These are phyloP conservation scores for Abrostola triplasia DNA, from an alignment of 2,888 invertebrate species.

Conservation along the genomic window DNA sequence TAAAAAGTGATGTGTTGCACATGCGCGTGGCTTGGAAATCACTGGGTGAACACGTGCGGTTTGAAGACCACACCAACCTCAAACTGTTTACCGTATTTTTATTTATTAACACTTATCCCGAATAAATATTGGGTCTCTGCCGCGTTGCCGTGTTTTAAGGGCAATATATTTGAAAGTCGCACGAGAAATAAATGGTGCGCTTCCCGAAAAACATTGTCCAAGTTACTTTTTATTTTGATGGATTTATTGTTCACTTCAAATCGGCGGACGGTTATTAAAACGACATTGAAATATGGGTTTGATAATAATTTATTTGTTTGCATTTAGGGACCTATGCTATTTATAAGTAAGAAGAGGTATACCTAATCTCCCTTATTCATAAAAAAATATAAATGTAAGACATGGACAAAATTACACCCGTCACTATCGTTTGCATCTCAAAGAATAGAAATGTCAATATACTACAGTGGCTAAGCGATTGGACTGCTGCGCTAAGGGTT, in stretches of 20 bases:
- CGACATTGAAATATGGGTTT: slow-evolving; percentile 51
- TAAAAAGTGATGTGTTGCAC: background rate
- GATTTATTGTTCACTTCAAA: slow-evolving; percentile 65
- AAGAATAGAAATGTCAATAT: no score
- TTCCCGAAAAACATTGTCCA: slow-evolving; percentile 56
- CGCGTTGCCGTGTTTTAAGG: slow-evolving; percentile 37
- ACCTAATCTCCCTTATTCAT: no score
- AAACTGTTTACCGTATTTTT: slow-evolving; percentile 24
- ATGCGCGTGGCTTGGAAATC: background rate
- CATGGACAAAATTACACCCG: no score
- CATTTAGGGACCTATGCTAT: slow-evolving; percentile 13
- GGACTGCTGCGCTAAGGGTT: no score
- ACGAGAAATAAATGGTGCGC: slow-evolving; percentile 50
- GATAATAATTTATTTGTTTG: slow-evolving; percentile 23
- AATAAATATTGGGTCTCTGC: slow-evolving; percentile 9
- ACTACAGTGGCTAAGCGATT: no score
- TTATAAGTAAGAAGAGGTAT: no score
- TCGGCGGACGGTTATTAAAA: slow-evolving; percentile 61
- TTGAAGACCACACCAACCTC: background rate
- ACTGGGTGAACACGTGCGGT: background rate
- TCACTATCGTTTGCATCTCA: no score
- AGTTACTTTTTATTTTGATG: slow-evolving; percentile 62
- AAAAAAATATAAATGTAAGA: no score
- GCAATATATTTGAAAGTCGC: slow-evolving; percentile 40
- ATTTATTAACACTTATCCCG: slow-evolving; percentile 37